phyloP scores from a whole-genome alignment of 2,113 vertebrate genomes.

The Sylvilagus bachmani region DNA sequence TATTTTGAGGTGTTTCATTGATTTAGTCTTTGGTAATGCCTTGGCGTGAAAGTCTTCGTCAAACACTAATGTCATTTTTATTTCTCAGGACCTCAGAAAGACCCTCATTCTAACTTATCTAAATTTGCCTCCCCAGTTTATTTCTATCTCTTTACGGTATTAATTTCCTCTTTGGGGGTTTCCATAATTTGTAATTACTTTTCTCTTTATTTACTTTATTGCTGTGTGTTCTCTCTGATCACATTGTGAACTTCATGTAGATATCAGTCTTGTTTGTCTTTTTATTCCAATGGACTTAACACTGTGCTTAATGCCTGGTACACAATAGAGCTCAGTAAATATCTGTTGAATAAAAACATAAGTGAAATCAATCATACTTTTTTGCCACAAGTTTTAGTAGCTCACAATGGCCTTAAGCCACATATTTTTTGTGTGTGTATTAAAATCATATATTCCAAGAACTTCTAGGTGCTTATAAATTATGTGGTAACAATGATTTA shows the following conservation, averaged over 20 bases:
- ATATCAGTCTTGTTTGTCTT: not conserved
- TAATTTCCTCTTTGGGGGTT: not conserved
- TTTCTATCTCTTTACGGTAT: not conserved
- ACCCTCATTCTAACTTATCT: not conserved
- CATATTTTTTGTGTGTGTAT: not conserved
- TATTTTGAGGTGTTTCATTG: not conserved
- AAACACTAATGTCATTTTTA: not conserved
- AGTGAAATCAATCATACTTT: not conserved
- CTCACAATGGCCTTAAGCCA: not conserved
- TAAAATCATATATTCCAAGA: not conserved
- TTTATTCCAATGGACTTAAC: not conserved
- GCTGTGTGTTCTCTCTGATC: not conserved
- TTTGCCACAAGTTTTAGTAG: not conserved
- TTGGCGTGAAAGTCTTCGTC: not conserved
- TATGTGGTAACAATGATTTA: not conserved
- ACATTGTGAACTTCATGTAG: not conserved
- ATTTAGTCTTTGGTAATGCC: not conserved
- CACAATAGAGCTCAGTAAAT: not conserved
- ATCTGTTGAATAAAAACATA: not conserved
- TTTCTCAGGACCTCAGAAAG: not conserved
- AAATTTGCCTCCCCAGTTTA: not conserved
- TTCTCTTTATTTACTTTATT: not conserved
- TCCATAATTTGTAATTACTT: conserved; percentile 7
- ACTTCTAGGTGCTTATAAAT: not conserved
- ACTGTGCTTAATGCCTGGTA: not conserved